phyloP scores from a whole-genome alignment of 2,888 invertebrate species.

The Noctuana brunneofusca region DNA sequence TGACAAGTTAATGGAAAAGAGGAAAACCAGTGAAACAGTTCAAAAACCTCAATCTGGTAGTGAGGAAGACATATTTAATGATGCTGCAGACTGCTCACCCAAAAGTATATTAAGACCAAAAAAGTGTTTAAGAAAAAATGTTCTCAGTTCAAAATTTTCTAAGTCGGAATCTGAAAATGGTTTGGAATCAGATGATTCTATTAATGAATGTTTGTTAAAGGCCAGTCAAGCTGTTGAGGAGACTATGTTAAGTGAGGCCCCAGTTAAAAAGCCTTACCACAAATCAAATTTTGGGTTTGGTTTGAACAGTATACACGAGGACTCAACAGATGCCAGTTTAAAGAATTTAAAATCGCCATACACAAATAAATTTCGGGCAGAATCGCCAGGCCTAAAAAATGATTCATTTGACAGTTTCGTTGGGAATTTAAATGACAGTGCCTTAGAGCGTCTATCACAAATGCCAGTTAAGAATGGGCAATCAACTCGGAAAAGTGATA shows the following conservation, averaged over 20 bases:
- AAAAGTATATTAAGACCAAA: conserved; percentile 59
- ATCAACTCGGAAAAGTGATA: conserved; percentile 41
- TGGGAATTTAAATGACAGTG: conserved; percentile 74
- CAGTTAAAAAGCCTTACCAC: conserved; percentile 52
- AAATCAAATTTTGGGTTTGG: conserved; percentile 45
- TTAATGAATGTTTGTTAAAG: conserved; percentile 76
- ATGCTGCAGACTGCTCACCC: conserved; percentile 64
- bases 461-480: conserved; percentile 55
- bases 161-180: conserved; percentile 67
- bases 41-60: conserved; percentile 59
- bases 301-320: conserved; percentile 60
- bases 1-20: conserved; percentile 52
- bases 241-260: conserved; percentile 50
- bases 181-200: conserved; percentile 77
- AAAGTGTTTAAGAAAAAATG: conserved; percentile 68
- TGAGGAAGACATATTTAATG: conserved; percentile 72
- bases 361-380: conserved; percentile 54
- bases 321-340: conserved; percentile 71
- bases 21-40: conserved; percentile 40
- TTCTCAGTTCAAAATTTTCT: conserved; percentile 70
- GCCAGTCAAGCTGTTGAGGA: conserved; percentile 78
- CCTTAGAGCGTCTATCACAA: conserved; percentile 69
- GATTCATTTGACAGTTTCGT: conserved; percentile 77
- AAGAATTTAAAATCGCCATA: conserved; percentile 67
- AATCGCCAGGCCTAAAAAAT: conserved; percentile 63